Base-by-base conservation (phyloP, 2,113 vertebrate genomes). In the Mirounga angustirostris region DNA sequence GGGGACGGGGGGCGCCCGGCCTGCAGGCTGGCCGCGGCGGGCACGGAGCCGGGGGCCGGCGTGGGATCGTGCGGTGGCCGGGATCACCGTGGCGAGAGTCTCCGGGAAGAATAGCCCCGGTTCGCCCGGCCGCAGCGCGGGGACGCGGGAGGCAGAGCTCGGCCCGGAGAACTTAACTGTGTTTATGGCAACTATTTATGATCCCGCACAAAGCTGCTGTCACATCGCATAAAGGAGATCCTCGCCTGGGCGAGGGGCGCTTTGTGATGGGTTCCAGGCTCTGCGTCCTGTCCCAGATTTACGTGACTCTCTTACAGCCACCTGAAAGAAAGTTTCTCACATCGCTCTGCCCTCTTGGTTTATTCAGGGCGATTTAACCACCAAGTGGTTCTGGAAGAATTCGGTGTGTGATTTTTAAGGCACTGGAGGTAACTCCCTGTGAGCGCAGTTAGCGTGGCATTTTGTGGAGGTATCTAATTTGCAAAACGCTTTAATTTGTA, bases 271-370 rank as follows among this genome's bases (percentile, higher is more conserved):
- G 4, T 40, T 71, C 69, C 50, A 30, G 78, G n/a, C 81, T 36
- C 28, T n/a, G 94, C 22, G 79, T 40, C 87, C 36, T 76, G 93
- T 52, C 69, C 61, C 24, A 22, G 69, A 40, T 95, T 73, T 30
- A 21, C 86, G 61, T 19, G 89, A 71, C 71, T 86, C 59, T 54
- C 61, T 65, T 26, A 36, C 21, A 78, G 61, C 43, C 93, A 78
- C 84, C 81, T 18, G 89, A 89, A 91, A 94, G 91, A 95, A 98
- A 98, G 97, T 98, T 98, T 97, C 88, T 88, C 73, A 63, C 73
- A 7, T 54, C n/a, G 61, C 82, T 73, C 67, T 89, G 95, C 69
- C 91, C 93, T 52, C 54, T 15, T 2, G 52, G n/a, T 28, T 80
- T 56, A 43, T 93, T 65, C 93, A 16, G 95, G 94, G 59, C 73